Conservation (phyloP, 2,888 invertebrate species). For the Gymnocheta viridis region DNA sequence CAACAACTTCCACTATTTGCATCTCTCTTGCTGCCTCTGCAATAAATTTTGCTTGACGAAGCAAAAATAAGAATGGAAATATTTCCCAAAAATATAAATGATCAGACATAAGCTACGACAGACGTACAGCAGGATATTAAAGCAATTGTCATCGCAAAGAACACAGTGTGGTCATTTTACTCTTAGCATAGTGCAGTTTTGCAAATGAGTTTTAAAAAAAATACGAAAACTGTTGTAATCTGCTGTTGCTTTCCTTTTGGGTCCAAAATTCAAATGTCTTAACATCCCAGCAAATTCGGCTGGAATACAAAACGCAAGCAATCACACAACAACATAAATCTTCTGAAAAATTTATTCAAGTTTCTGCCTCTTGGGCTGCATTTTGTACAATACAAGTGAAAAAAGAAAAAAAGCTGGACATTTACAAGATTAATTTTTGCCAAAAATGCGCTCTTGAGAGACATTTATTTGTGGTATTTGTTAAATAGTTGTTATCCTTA, state of each 20-base stretch:
- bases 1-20: neutral
- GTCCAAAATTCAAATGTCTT: conserved; percentile 18
- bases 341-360: neutral
- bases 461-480: conserved; percentile 13
- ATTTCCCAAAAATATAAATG: conserved; percentile 33
- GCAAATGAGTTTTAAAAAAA: neutral
- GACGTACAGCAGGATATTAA: conserved; percentile 52
- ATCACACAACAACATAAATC: neutral
- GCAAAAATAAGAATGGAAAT: neutral
- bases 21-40: neutral
- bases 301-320: neutral
- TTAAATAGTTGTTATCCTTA: conserved; percentile 4
- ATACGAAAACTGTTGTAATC: neutral
- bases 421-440: conserved; percentile 26
- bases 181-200: neutral
- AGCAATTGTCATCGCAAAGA: conserved; percentile 34
- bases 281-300: neutral
- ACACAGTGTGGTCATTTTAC: neutral
- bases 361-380: neutral
- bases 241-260: neutral
- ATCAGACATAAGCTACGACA: conserved; percentile 28
- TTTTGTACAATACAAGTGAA: neutral
- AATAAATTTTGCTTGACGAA: neutral
- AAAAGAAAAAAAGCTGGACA: neutral
- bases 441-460: neutral